A percentile compares a stretch with the other conserved stretches of the same genome.
phyloP scores from a whole-genome alignment of 2,113 vertebrate species.

The Psophia crepitans region DNA sequence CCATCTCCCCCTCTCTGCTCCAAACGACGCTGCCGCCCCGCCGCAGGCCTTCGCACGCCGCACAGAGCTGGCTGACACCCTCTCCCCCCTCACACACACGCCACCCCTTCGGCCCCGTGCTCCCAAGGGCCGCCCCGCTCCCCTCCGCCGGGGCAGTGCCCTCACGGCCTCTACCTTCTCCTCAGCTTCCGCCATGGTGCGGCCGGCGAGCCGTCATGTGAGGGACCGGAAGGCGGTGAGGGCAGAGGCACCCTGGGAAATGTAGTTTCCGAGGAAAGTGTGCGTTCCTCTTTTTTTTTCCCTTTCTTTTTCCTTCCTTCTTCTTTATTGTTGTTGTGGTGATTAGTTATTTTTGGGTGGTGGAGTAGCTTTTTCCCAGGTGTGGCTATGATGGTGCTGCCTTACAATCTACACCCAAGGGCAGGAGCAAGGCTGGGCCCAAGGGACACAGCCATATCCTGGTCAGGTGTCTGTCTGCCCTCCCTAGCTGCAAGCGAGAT shows the following conservation, averaged over 20 bases:
- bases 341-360: too few relatives aligned
- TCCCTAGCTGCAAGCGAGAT: fast-evolving
- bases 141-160: not conserved
- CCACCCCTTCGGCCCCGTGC: not conserved
- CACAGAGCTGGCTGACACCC: not conserved
- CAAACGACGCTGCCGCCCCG: too few relatives aligned
- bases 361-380: too few relatives aligned
- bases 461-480: too few relatives aligned
- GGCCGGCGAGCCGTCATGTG: conserved; percentile 71
- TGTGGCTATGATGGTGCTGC: too few relatives aligned
- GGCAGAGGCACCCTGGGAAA: conserved; percentile 43
- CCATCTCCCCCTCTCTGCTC: not conserved
- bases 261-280: conserved; percentile 26
- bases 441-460: fast-evolving
- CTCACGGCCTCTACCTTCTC: conserved; percentile 76
- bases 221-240: not conserved
- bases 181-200: conserved; percentile 84
- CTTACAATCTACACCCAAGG: too few relatives aligned
- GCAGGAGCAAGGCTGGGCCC: not conserved
- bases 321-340: too few relatives aligned
- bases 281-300: too few relatives aligned
- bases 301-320: too few relatives aligned
- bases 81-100: not conserved
- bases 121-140: not conserved
- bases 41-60: not conserved